A percentile compares a stretch with the other conserved stretches of the same genome.
Conservation (phyloP, 2,113 vertebrate genomes). For the Butorides virescens region DNA sequence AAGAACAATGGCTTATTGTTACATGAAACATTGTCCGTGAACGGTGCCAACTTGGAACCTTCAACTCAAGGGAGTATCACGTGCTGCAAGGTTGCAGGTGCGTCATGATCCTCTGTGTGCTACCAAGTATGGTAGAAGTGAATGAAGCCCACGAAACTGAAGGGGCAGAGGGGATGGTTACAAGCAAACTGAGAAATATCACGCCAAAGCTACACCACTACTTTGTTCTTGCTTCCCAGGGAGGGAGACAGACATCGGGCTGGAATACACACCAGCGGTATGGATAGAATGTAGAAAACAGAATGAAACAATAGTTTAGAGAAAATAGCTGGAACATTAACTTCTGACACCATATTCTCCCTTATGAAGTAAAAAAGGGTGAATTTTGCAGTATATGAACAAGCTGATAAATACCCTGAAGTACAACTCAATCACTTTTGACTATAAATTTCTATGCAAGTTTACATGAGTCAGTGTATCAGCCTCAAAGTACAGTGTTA, state of each 20-base stretch:
- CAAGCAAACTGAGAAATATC: background rate
- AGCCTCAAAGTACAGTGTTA: background rate
- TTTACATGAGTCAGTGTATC: background rate
- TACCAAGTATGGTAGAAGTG: background rate
- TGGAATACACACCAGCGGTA: background rate
- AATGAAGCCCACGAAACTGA: background rate
- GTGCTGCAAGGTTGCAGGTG: background rate
- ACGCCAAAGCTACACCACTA: rapidly evolving
- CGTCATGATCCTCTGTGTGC: background rate
- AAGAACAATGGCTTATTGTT: background rate
- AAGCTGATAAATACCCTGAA: background rate
- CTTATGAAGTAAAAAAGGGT: background rate
- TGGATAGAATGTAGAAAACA: background rate
- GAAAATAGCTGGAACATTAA: background rate
- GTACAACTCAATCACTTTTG: background rate
- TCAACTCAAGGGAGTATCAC: background rate
- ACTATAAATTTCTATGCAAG: background rate
- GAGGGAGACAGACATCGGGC: background rate
- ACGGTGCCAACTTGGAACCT: background rate
- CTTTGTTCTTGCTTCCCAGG: background rate
- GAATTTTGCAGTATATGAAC: background rate
- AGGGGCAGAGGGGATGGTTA: background rate
- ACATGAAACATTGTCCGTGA: background rate
- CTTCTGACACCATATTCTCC: background rate
- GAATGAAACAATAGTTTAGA: background rate